Evolutionary conservation across 23 tunicate genomes (phyloP).

Genomic region (Ciona savignyi): DNA sequence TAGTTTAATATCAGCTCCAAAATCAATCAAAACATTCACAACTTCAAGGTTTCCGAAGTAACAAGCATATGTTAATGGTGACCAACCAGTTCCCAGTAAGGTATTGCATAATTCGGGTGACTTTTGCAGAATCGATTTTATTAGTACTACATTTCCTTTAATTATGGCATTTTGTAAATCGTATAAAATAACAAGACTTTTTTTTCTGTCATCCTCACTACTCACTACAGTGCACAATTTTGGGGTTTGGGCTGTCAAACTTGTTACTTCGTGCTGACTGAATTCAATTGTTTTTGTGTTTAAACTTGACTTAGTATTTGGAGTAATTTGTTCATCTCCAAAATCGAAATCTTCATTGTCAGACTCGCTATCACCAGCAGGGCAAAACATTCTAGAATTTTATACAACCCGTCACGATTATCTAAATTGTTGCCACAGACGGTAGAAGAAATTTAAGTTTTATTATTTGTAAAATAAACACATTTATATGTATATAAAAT

Average conservation of each 20-base stretch:
- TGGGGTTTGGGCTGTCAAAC: not conserved
- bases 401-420: too few species aligned
- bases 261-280: not conserved
- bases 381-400: not conserved
- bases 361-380: not conserved
- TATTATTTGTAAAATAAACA: too few species aligned
- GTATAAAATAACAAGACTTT: not conserved
- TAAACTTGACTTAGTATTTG: not conserved
- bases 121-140: not conserved
- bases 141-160: not conserved
- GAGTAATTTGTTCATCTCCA: not conserved
- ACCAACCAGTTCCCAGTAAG: not conserved
- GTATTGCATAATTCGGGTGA: not conserved
- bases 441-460: too few species aligned
- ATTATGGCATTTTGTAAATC: not conserved
- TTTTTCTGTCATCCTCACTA: not conserved
- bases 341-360: not conserved
- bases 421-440: too few species aligned
- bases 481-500: too few species aligned
- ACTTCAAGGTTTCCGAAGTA: not conserved
- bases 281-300: not conserved
- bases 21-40: conserved; percentile 6
- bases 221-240: not conserved
- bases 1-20: conserved; percentile 21
- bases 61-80: not conserved